Percentiles rank a stretch among this genome's conserved stretches.
Conservation (phyloP, 2,797 vertebrate genomes). For the Glyptemys insculpta region DNA sequence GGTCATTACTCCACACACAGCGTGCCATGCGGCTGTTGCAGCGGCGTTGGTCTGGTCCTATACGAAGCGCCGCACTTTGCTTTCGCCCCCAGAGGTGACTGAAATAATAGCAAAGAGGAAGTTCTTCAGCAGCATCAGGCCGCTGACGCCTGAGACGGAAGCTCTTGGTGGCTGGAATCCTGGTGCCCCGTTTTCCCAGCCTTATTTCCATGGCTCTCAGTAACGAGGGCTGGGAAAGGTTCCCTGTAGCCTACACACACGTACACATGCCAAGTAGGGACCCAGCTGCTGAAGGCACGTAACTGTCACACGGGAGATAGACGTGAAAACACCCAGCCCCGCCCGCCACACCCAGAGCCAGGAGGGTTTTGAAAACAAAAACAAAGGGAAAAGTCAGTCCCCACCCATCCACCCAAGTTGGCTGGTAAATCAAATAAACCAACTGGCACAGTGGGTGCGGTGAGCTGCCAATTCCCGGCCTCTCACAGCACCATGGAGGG, state of each 20-base stretch:
- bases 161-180: not conserved
- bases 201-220: not conserved
- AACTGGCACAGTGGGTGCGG: not conserved
- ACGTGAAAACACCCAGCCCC: not conserved
- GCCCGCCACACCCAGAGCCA: slow-evolving; percentile 70
- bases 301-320: slow-evolving; percentile 56
- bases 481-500: slow-evolving; percentile 21
- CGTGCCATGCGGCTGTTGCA: not conserved
- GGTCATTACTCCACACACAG: not conserved
- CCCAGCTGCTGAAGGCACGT: slow-evolving; percentile 1
- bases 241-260: not conserved
- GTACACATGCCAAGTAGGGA: not conserved
- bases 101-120: not conserved
- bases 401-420: slow-evolving; percentile 71
- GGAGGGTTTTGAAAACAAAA: slow-evolving; percentile 68
- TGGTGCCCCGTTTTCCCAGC: not conserved
- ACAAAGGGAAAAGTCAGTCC: slow-evolving; percentile 58
- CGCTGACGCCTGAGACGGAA: not conserved
- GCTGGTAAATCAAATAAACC: slow-evolving; percentile 64
- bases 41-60: accelerated
- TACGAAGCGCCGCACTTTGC: not conserved
- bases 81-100: accelerated
- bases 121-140: not conserved
- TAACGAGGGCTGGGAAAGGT: not conserved
- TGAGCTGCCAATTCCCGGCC: slow-evolving; percentile 56